Evolutionary conservation across 2,797 vertebrate species (phyloP), one percentile per base, ranked within the genome.

Genomic region (Crypturellus tataupa): DNA sequence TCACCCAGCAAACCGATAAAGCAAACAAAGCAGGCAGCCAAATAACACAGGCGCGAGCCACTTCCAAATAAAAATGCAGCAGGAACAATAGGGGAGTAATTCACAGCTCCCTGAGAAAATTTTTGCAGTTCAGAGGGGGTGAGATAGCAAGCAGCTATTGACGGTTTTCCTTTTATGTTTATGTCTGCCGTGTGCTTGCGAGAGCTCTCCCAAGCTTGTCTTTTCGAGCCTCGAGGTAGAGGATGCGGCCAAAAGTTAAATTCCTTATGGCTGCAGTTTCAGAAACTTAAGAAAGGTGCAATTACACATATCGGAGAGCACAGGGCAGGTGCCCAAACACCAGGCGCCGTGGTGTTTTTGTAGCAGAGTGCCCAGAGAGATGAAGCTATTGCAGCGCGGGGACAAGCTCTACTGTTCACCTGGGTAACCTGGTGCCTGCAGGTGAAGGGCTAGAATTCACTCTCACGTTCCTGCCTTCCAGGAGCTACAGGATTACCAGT

Each of bases 1-100:
- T 91, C 84, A 91, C 46, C 46, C 65, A 64, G 59, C 49, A 92
- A 95, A 73, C 35, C 67, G 89, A 80, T 94, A 95, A 95, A 85
- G 67, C 82, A 91, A 95, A 92, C 60, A 72, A 96, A 95, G 80
- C 46, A 69, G 79, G 10, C 78, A 88, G n/a, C 17, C 58, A 71
- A 90, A 64, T 65, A 89, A 70, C 77, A 70, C 42, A 58, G 56
- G 9, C 80, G 62, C 37, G 37, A 97, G n/a, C 60, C 70, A 53
- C 56, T 97, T 97, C 81, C 95, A 95, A 97, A 87, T 90, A 93
- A 96, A 85, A 91, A 85, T 4, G 62, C 24, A 80, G 64, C 42
- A 86, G 78, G 78, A 96, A 91, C 62, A 92, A 76, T 84, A 37
- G 76, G 55, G 86, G 78, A 89, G 75, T 89, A 94, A 96, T 80